Evolutionary conservation across 2,888 invertebrate species (phyloP), one percentile per base, ranked within the genome.

Genomic region (Epistrophella euchroma): DNA sequence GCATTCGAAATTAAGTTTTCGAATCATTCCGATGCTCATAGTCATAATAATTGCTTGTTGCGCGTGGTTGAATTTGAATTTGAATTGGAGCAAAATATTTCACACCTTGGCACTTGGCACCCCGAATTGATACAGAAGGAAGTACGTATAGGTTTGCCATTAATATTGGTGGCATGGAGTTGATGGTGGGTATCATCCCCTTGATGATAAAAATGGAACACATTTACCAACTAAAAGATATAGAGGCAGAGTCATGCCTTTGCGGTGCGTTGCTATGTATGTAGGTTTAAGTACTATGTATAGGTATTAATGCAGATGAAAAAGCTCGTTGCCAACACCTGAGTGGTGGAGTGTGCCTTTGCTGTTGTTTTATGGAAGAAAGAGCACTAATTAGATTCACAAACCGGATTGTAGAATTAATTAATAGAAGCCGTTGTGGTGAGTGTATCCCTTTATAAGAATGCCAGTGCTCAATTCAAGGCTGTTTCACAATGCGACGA

Each of bases 31-130:
- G 70, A 86, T 74, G 77, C 70, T 71, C 86, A 78, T 74, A 86
- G 82, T 71, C 86, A 78, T 74, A 86, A 86, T 74, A 86, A 86
- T 77, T 82, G 82, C 82, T 81, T 77, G 86, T 74, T 81, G 85
- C 81, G 75, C 72, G 70, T 73, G 82, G 77, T 81, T 73, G 35
- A 66, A 64, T 74, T 81, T 73, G 28, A 66, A 71, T 74, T 86
- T 50, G 40, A 62, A 72, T 72, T 60, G 50, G 35, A 60, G 62
- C 17, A 11, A 62, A 56, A 70, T 70, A 81, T 81, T 81, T 76
- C 64, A 71, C 74, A 66, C 47, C 35, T 4, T 66, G 28, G 15
- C n/a, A n/a, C 9, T 60, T n/a, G 9, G 4, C 22, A 37, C 22
- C 22, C 17, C 32, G 13, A 13, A 55, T 37, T 35, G 19, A 58